A percentile compares a stretch with the other conserved stretches of the same genome.
These are phyloP conservation scores for Rotaria macrura DNA, from an alignment of 2,888 invertebrate species.

Conservation along the genomic window DNA sequence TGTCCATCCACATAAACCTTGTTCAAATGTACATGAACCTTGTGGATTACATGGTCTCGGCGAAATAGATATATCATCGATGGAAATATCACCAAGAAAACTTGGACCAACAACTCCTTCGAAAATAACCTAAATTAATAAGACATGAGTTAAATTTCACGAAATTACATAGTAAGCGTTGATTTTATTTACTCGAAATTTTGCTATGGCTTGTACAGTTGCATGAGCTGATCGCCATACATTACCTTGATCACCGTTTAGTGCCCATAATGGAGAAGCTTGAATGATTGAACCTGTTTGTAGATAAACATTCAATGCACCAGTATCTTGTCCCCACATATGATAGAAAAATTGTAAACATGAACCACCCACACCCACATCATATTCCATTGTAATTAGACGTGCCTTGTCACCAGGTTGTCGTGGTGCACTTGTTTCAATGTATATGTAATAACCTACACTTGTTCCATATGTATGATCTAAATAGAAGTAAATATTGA, in stretches of 20 bases:
- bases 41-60: slow-evolving; percentile 11
- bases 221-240: slow-evolving; percentile 28
- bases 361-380: slow-evolving; percentile 33
- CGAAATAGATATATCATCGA: slow-evolving; percentile 36
- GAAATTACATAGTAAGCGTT: neutral
- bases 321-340: slow-evolving; percentile 41
- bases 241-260: slow-evolving; percentile 33
- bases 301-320: slow-evolving; percentile 26
- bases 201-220: slow-evolving; percentile 3
- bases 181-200: slow-evolving; percentile 22
- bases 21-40: slow-evolving; percentile 29
- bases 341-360: slow-evolving; percentile 45
- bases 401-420: slow-evolving; percentile 39
- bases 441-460: slow-evolving; percentile 41
- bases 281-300: neutral
- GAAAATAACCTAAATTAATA: slow-evolving; percentile 32
- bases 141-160: slow-evolving; percentile 36
- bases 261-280: neutral
- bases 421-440: slow-evolving; percentile 41
- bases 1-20: slow-evolving; percentile 29
- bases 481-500: neutral
- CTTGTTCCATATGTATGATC: slow-evolving; percentile 33
- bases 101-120: slow-evolving; percentile 39
- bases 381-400: slow-evolving; percentile 38
- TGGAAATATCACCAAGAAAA: slow-evolving; percentile 36